Base-by-base conservation (phyloP, 2,888 invertebrate genomes). In the Nemoura dubitans region DNA sequence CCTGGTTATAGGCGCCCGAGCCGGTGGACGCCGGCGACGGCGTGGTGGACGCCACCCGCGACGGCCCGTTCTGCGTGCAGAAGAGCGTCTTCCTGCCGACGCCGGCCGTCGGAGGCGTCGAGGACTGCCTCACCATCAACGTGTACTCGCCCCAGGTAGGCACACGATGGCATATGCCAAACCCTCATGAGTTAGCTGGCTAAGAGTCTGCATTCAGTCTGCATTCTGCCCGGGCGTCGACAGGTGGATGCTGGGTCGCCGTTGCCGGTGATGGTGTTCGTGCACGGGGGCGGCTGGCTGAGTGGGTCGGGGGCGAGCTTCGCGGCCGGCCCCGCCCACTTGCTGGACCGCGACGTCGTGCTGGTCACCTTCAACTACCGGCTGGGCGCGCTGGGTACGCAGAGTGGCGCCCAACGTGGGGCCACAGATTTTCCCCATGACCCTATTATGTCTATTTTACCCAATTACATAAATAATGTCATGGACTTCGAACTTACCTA, bases 21-120 rank as follows among this genome's bases (percentile, higher is more conserved):
- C 93, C 94, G 0, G 92, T 94, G 89, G 93, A 93, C 88, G 92
- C 94, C 0, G 95, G 95, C 95, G 91, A 93, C 0, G 95, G 94
- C 0, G 91, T 94, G 0, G 93, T 95, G 87, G 95, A 95, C 90
- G 96, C 95, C 0, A 92, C 94, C 0, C 93, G 94, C 80, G 95
- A 95, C 89, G 94, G 95, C 6, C 93, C 94, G n/a, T 94, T 94
- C 21, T 96, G 96, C 89, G 95, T 95, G 0, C 96, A 96, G 90
- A 59, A 21, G 21, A 59, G 21, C 59, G 14, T 59, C 21, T 10
- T 21, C 59, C 21, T 21, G 21, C 59, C 59, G 59, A 86, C 89
- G 89, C 89, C 86, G 5, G 92, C 94, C 89, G 94, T 94, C 90
- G 93, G 94, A 93, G 92, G 95, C 90, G 92, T 95, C 91, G 94